Evolutionary conservation across 2,797 vertebrate genomes (phyloP).

Genomic region (Cossypha heuglini): DNA sequence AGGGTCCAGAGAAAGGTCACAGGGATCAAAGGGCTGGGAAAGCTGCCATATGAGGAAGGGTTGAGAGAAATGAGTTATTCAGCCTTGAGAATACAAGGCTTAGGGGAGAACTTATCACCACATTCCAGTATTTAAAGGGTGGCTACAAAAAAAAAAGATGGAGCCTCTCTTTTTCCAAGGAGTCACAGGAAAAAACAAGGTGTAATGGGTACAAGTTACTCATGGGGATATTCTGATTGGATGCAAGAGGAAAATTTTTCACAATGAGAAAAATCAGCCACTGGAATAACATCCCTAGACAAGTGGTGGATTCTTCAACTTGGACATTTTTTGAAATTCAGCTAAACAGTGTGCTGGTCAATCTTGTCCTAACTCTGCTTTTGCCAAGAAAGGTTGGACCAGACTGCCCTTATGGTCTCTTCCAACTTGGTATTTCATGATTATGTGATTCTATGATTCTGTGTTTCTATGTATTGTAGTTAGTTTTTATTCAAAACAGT

Average conservation of each 20-base stretch:
- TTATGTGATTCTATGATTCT: not conserved
- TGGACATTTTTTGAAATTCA: not conserved
- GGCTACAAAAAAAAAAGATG: not conserved
- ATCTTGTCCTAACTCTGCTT: not conserved
- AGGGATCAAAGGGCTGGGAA: not conserved
- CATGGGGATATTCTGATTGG: not conserved
- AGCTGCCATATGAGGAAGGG: not conserved
- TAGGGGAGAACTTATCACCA: not conserved
- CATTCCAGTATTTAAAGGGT: not conserved
- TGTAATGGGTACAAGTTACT: not conserved
- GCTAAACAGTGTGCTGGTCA: not conserved
- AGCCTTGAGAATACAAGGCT: not conserved
- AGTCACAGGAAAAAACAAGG: not conserved
- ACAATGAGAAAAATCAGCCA: not conserved
- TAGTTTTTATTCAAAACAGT: not conserved
- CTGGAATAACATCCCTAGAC: not conserved
- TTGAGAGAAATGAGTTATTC: not conserved
- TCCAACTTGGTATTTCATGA: not conserved
- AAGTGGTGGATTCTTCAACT: not conserved
- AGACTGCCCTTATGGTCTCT: not conserved
- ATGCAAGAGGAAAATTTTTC: not conserved
- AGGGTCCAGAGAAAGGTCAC: not conserved
- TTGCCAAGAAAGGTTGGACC: not conserved
- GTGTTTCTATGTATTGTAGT: not conserved
- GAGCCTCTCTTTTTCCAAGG: not conserved